phyloP scores from a whole-genome alignment of 2,888 invertebrate species.

The Phania funesta region DNA sequence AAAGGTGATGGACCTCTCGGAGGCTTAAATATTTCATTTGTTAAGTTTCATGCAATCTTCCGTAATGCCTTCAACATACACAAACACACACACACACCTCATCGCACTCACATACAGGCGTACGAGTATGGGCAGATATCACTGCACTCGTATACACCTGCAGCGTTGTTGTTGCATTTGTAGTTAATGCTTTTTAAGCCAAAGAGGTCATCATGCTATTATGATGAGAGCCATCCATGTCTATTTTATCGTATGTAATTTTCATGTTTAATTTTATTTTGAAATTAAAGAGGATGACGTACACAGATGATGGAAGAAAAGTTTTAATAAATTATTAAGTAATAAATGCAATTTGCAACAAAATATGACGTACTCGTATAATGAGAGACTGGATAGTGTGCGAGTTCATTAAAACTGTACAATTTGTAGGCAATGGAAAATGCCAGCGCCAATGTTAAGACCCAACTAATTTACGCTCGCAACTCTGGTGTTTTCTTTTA shows the following conservation, averaged over 20 bases:
- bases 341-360: conserved; percentile 42
- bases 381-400: no score
- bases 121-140: no score
- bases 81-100: background rate
- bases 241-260: conserved; percentile 15
- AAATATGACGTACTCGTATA: background rate
- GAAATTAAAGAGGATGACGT: conserved; percentile 29
- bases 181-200: conserved; percentile 39
- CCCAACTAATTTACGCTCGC: background rate
- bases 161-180: background rate
- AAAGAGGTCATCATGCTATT: conserved; percentile 63
- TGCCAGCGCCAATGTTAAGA: no score
- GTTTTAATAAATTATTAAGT: conserved; percentile 39
- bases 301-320: background rate
- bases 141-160: conserved; percentile 14
- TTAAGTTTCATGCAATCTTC: conserved; percentile 36
- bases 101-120: background rate
- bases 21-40: conserved; percentile 55
- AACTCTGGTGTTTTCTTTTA: background rate
- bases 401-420: no score
- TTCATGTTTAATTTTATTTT: background rate
- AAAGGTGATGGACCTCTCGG: conserved; percentile 64
- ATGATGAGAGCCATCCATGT: conserved; percentile 45
- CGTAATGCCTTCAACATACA: background rate
- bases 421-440: no score